phyloP scores from a whole-genome alignment of 2,888 invertebrate species.

The Lysandra coridon region DNA sequence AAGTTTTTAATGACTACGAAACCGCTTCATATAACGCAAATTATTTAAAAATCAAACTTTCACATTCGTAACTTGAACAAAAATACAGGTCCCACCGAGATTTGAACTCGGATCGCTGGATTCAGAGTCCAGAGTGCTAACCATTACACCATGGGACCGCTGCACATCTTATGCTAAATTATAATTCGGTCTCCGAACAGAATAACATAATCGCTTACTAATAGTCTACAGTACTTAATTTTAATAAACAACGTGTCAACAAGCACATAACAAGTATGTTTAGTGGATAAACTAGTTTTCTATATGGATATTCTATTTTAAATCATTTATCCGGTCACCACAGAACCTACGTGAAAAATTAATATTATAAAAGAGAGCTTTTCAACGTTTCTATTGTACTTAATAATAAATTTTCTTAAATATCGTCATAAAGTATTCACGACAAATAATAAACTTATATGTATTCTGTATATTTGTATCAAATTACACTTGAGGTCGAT shows the following conservation, averaged over 20 bases:
- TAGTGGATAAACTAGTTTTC: neutral
- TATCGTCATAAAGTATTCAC: neutral
- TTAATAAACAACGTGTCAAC: neutral
- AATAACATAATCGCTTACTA: neutral
- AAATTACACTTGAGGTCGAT: neutral
- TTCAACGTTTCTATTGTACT: neutral
- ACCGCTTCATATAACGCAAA: neutral
- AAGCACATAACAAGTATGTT: neutral
- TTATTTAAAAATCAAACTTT: neutral
- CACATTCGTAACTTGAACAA: neutral
- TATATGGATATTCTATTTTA: neutral
- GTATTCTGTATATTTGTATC: neutral
- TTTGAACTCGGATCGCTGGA: slow-evolving; percentile 92
- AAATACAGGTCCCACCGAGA: slow-evolving; percentile 84
- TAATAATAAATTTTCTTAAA: neutral
- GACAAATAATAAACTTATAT: too few species aligned
- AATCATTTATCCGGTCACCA: too few species aligned
- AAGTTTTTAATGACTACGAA: neutral
- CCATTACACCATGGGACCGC: slow-evolving; percentile 82
- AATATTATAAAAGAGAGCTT: neutral
- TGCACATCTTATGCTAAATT: neutral
- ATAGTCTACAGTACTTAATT: neutral
- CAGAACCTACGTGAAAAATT: too few species aligned
- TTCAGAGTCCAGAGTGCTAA: slow-evolving; percentile 84
- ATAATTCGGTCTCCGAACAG: neutral